phyloP scores from a whole-genome alignment of 2,888 invertebrate genomes.

The Auanema freiburgensis region DNA sequence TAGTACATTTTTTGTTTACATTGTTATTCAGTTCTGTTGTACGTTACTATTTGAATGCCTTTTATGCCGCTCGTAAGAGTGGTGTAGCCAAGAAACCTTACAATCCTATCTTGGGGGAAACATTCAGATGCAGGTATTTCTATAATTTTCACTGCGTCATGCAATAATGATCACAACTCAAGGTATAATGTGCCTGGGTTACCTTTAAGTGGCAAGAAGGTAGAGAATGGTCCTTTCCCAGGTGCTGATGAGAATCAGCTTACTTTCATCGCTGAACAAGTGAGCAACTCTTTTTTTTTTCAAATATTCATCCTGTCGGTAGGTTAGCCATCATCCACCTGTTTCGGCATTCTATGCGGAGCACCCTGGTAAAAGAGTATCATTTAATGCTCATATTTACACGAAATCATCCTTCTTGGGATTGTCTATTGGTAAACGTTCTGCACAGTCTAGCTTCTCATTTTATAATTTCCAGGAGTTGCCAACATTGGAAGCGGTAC shows the following conservation, averaged over 20 bases:
- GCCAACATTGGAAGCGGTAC: conserved; percentile 93
- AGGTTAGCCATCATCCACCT: conserved; percentile 96
- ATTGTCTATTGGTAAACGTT: conserved; percentile 72
- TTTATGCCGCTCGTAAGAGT: conserved; percentile 95
- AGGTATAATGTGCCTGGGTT: conserved; percentile 46
- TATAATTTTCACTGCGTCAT: conserved; percentile 19
- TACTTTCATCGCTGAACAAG: conserved; percentile 91
- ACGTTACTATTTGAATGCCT: conserved; percentile 95
- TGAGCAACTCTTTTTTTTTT: conserved; percentile 16
- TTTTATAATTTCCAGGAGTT: conserved; percentile 69
- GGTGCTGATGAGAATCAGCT: conserved; percentile 86
- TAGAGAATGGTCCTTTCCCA: conserved; percentile 70
- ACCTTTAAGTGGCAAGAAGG: conserved; percentile 39
- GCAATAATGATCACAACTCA: neutral
- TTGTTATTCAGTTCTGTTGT: conserved; percentile 78
- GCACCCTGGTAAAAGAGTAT: conserved; percentile 84
- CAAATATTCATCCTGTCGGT: no score
- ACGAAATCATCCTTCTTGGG: conserved; percentile 99
- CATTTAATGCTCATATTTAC: conserved; percentile 94
- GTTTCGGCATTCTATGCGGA: conserved; percentile 99
- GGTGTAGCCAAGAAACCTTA: conserved; percentile 98
- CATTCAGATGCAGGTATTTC: conserved; percentile 87
- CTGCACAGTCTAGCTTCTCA: neutral
- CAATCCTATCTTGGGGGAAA: conserved; percentile 95
- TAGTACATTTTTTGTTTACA: neutral